phyloP scores from a whole-genome alignment of 2,797 vertebrate species.

The Mus spretus region DNA sequence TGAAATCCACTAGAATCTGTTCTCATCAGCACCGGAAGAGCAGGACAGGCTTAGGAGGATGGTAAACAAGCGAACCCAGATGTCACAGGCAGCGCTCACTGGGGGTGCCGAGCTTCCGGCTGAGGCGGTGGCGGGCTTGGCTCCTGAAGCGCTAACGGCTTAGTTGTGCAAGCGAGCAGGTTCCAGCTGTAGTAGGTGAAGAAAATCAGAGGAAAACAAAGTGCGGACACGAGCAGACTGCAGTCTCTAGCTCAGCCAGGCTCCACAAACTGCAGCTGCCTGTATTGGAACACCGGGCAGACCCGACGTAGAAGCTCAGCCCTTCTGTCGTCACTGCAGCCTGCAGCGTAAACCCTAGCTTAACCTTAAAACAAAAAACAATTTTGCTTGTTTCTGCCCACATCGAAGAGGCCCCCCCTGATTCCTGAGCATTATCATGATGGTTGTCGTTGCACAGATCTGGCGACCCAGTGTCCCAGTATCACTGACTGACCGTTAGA shows the following conservation, averaged over 20 bases:
- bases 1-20: conserved; percentile 3
- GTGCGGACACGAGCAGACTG: background rate
- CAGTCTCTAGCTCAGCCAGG: background rate
- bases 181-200: background rate
- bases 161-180: background rate
- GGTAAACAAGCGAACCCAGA: background rate
- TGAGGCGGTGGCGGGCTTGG: background rate
- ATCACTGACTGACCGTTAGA: background rate
- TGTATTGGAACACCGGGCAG: background rate
- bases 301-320: background rate
- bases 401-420: background rate
- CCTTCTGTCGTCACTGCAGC: background rate
- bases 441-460: background rate
- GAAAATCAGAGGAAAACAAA: background rate
- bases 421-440: no score
- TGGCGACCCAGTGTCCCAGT: background rate
- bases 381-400: background rate
- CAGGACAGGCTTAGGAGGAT: conserved; percentile 12
- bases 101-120: background rate
- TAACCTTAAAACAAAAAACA: background rate
- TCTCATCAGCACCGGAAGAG: conserved; percentile 20
- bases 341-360: background rate
- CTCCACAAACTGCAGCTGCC: background rate
- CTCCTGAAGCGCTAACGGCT: background rate
- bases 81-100: background rate